phyloP scores from a whole-genome alignment of 2,113 vertebrate species.

The Cepphus grylle region DNA sequence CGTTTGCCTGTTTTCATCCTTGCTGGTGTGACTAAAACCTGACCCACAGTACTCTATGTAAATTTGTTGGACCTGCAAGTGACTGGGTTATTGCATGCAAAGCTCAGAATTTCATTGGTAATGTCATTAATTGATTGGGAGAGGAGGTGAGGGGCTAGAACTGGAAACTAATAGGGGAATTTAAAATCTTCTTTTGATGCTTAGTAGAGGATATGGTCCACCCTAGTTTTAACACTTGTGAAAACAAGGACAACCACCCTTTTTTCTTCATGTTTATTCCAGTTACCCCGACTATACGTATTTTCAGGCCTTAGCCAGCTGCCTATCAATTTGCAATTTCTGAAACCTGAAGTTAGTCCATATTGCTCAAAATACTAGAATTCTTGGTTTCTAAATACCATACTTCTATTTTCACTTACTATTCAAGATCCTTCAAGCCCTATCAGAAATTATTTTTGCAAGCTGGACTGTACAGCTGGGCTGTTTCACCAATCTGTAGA shows the following conservation, averaged over 20 bases:
- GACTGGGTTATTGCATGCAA: fast-evolving
- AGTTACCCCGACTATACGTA: not conserved
- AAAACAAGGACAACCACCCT: not conserved
- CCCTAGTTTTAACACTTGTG: not conserved
- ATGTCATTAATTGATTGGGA: not conserved
- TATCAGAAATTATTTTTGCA: conserved; percentile 29
- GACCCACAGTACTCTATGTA: not conserved
- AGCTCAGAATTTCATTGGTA: not conserved
- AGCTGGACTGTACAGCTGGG: not conserved
- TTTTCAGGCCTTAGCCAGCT: not conserved
- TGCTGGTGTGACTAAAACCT: not conserved
- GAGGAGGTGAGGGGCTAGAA: not conserved
- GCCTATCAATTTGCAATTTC: not conserved
- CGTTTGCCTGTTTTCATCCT: not conserved
- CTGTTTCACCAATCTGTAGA: not conserved
- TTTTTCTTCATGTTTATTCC: not conserved
- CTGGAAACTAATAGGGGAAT: not conserved
- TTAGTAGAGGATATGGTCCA: not conserved
- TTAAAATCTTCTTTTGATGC: not conserved
- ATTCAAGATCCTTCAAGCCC: not conserved
- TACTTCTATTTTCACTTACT: not conserved
- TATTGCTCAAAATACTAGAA: not conserved
- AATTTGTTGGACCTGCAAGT: not conserved
- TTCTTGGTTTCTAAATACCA: not conserved
- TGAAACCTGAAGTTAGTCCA: not conserved